Evolutionary conservation across 1,140 invertebrate species (phyloP), one percentile per base, ranked within the genome.

Genomic region (Maconellicoccus hirsutus): DNA sequence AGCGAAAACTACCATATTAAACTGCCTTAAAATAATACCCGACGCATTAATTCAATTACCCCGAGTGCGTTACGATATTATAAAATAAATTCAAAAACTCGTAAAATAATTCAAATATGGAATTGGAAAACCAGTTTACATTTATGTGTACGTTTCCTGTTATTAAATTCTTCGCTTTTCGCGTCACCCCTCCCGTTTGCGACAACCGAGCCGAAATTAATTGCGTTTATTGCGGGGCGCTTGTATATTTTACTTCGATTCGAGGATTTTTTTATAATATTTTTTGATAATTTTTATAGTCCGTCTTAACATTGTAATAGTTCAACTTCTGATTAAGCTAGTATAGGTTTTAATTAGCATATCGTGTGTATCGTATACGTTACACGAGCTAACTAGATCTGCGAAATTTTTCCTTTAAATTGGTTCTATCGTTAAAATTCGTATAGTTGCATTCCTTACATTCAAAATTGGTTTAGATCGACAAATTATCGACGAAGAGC

Each of bases 21-120:
- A 52, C 10, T 52, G 42, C n/a, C n/a, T 16, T 52, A 52, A 52
- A 52, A 52, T 52, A 52, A 52, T 52, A 52, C 42, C 42, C 12
- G n/a, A 52, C 42, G 42, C 42, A 52, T 52, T 52, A 52, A 52
- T 52, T 52, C 42, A 52, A 52, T 52, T 52, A 52, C 42, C 10
- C 12, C 33, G 6, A 14, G 42, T 19, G 12, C 42, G 42, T 52
- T 52, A 3, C 10, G n/a, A 52, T 19, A 52, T 52, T 52, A 52
- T 52, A 52, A 52, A 52, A 52, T 19, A 52, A 52, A 52, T 52
- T 52, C 42, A 4, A 52, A 33, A 52, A 52, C 12, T 52, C 42
- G n/a, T 52, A 52, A 52, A 52, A 52, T 52, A 16, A 52, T 52
- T 52, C 42, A 52, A 52, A 52, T 52, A 52, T 52, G 42, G 42